These are phyloP conservation scores for Neodiprion virginianus DNA, from an alignment of 1,140 invertebrate genomes.

Conservation along the genomic window DNA sequence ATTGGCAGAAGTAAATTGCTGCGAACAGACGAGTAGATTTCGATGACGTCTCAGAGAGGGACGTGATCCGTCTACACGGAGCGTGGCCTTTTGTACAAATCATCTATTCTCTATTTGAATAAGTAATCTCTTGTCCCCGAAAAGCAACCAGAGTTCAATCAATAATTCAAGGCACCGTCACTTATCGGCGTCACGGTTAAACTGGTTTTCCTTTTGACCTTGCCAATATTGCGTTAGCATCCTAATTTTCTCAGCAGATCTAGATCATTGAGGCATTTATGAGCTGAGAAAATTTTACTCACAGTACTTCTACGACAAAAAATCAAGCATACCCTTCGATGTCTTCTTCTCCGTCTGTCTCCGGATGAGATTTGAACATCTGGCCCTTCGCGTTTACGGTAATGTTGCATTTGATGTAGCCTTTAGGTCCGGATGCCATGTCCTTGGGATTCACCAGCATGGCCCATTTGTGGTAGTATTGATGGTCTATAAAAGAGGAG, in stretches of 20 bases:
- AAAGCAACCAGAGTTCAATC: too few relatives aligned
- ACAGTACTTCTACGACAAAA: constrained; percentile 16
- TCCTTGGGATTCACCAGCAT: constrained; percentile 74
- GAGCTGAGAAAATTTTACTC: not conserved
- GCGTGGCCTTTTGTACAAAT: too few relatives aligned
- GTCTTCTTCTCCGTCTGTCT: constrained; percentile 71
- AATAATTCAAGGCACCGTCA: too few relatives aligned
- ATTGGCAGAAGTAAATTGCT: constrained; percentile 77
- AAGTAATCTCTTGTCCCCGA: too few relatives aligned
- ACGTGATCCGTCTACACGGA: constrained; percentile 5
- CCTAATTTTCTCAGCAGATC: too few relatives aligned
- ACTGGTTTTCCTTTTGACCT: too few relatives aligned
- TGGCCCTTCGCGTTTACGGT: constrained; percentile 74
- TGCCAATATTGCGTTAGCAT: too few relatives aligned
- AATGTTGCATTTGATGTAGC: constrained; percentile 81
- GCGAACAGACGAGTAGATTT: not conserved
- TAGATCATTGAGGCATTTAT: not conserved
- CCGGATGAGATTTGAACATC: constrained; percentile 64
- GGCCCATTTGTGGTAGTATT: constrained; percentile 84
- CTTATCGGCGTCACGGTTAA: too few relatives aligned
- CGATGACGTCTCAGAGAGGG: too few relatives aligned
- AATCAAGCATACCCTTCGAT: constrained; percentile 70
- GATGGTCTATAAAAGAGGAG: constrained; percentile 67
- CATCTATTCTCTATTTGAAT: too few relatives aligned
- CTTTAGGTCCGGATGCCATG: constrained; percentile 68